Evolutionary conservation across 2,113 vertebrate genomes (phyloP), one percentile per base, ranked within the genome.

Genomic region (Colinus virginianus): DNA sequence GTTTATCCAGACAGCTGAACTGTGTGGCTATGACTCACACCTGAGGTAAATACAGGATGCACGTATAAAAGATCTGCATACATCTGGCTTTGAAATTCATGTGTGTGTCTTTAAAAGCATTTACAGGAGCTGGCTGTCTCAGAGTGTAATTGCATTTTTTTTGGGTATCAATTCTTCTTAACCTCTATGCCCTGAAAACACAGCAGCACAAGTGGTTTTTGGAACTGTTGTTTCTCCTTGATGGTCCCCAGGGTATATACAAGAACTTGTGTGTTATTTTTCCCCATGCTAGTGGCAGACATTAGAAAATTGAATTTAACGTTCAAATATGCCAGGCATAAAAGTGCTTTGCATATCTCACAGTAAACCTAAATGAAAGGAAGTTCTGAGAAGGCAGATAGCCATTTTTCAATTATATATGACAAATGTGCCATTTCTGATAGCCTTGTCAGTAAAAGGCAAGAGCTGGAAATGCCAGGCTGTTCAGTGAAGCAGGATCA

Each of bases 331-430:
- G 83, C 87, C 59, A 90, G 75, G 63, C 78, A 84, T 84, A 95
- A 97, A 95, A 94, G 81, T 56, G 70, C 88, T 97, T 97, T 96
- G 83, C 87, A 77, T 96, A 94, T 96, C 92, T 94, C 55, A 84
- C 61, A 95, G 77, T 40, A 86, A 68, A 75, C 86, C 78, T 93
- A 96, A 97, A 97, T 96, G 89, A 96, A 93, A 93, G 75, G 92
- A 96, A 94, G 58, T 94, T 96, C 92, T 94, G 92, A 95, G 94
- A 91, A 75, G 90, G 62, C 38, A 95, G 95, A 97, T 96, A 97
- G 90, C 45, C 83, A 79, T 94, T 97, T 97, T 97, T 96, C 93
- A 97, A 96, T 97, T 97, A 92, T 70, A 76, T 85, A 49, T 93
- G 88, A 95, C 92, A 94, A 95, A 90, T 87, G 84, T 95, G 96